Conservation (phyloP, 2,888 invertebrate species). For the Achlya flavicornis region DNA sequence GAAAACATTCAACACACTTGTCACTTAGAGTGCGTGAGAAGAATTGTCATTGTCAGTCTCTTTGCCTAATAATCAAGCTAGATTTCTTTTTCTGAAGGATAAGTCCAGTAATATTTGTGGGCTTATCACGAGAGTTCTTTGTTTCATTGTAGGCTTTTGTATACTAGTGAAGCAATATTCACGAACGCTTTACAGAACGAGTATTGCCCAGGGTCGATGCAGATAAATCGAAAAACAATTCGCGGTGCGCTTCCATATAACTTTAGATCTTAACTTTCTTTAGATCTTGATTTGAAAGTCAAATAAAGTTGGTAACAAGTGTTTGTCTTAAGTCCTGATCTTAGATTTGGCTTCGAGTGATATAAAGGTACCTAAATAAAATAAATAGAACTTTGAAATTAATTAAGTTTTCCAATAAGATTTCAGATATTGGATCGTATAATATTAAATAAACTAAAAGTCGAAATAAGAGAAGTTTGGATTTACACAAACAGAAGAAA, state of each 20-base stretch:
- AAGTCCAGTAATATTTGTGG: neutral
- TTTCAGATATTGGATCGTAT: conserved; percentile 5
- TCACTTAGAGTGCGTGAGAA: conserved; percentile 9
- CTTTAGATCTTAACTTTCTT: neutral
- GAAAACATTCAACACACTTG: neutral
- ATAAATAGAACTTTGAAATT: neutral
- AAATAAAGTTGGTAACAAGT: conserved; percentile 34
- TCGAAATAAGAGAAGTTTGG: neutral
- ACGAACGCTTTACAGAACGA: neutral
- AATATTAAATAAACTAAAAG: neutral
- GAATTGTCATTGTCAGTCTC: conserved; percentile 7
- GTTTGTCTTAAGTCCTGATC: conserved; percentile 23
- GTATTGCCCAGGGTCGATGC: neutral
- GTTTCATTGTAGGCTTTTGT: neutral
- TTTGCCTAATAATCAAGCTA: conserved; percentile 10
- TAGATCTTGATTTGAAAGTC: conserved; percentile 27
- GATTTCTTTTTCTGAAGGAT: neutral
- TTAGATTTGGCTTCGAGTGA: conserved; percentile 31
- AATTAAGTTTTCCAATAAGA: conserved; percentile 32
- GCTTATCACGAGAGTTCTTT: conserved; percentile 4
- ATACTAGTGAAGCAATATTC: conserved; percentile 4
- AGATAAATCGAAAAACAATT: neutral
- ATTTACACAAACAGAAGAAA: too few relatives aligned
- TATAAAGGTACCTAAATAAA: conserved; percentile 16
- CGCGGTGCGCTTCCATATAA: neutral